Evolutionary conservation across 2,113 vertebrate genomes (phyloP), one percentile per base, ranked within the genome.

Genomic region (Xiphorhynchus elegans): DNA sequence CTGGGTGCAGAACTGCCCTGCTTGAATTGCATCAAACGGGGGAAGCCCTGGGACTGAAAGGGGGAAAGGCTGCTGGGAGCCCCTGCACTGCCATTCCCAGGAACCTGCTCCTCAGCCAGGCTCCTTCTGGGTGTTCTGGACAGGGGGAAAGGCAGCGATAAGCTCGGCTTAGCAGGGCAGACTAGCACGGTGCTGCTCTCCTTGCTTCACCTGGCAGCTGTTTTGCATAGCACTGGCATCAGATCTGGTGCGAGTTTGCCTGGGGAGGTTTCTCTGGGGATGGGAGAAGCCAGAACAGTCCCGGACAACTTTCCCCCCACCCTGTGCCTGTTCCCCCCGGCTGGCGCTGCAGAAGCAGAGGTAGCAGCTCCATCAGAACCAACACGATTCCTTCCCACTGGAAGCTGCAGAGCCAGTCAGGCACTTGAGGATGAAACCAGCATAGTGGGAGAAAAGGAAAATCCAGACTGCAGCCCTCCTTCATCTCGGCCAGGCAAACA

Each of bases 191-290:
- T 9, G 78, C 90, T 24, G 85, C 94, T 96, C 95, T 67, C 96
- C 96, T 90, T 44, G 93, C 24, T 89, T 95, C 91, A 90, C 93
- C 96, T 93, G 88, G 84, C 87, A 90, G 95, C 95, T 97, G 89
- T 88, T 98, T 98, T 98, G 96, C 97, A 97, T 97, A 96, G 90
- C 72, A 80, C 91, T 98, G 98, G 98, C 97, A 98, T 90, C 92
- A 85, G 59, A 89, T 79, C 92, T 97, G 96, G 72, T 97, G 95
- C 91, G 97, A 98, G 96, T 97, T 97, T 91, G 98, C 98, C 98
- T 91, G 96, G 95, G 97, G 97, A 97, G 92, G 85, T 96, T 97
- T 98, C 97, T 98, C 98, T 97, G 96, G 97, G 96, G 93, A 96
- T 97, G 97, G 93, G 95, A 97, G 94, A 80, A 84, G 63, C 46